Evolutionary conservation across 2,888 invertebrate genomes (phyloP).

Genomic region (Epicampocera succincta): DNA sequence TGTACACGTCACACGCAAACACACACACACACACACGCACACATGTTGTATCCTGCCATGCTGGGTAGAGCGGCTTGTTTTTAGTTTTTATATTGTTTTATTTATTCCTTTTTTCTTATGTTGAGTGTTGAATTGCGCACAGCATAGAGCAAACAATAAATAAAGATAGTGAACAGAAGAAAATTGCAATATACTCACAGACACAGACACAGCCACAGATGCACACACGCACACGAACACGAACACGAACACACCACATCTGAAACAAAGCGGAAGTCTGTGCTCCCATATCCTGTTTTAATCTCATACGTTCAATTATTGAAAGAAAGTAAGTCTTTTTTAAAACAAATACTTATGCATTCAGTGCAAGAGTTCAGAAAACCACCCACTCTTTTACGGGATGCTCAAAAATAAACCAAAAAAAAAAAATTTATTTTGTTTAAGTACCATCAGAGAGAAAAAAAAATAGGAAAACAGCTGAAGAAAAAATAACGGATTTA

Average conservation of each 20-base stretch:
- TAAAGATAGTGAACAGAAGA: slow-evolving; percentile 14
- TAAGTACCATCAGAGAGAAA: too few relatives aligned
- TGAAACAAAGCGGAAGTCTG: slow-evolving; percentile 57
- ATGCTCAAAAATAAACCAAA: background rate
- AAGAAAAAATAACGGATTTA: too few relatives aligned
- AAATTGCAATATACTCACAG: background rate
- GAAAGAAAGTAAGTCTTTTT: slow-evolving; percentile 45
- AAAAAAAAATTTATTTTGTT: too few relatives aligned
- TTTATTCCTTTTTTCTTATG: slow-evolving; percentile 8
- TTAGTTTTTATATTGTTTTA: slow-evolving; percentile 9
- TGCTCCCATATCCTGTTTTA: slow-evolving; percentile 67
- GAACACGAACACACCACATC: background rate
- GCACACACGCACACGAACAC: too few relatives aligned
- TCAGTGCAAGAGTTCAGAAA: slow-evolving; percentile 1
- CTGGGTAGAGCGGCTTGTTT: slow-evolving; percentile 24
- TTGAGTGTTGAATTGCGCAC: slow-evolving; percentile 33
- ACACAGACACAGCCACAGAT: background rate
- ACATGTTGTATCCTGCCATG: slow-evolving; percentile 5
- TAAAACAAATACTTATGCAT: slow-evolving; percentile 27
- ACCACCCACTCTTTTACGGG: background rate
- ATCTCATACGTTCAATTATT: slow-evolving; percentile 67
- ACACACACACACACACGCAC: slow-evolving; percentile 33
- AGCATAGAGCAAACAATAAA: slow-evolving; percentile 15
- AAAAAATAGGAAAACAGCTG: too few relatives aligned
- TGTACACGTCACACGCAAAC: slow-evolving; percentile 15